Conservation (phyloP, 2,797 vertebrate genomes). For the Sebastes alutus region DNA sequence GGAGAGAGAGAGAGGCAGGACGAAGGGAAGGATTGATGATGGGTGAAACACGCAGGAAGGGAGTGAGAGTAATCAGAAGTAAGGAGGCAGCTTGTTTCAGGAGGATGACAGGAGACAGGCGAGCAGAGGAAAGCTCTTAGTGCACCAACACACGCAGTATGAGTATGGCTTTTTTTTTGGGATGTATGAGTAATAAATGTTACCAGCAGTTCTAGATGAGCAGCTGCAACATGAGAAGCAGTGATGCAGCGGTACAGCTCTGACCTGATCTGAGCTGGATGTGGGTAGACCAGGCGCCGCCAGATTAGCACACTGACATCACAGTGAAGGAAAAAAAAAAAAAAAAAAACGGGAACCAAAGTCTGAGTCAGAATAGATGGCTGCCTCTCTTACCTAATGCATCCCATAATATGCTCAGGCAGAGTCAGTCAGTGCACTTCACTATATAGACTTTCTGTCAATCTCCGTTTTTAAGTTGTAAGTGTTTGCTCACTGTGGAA, state of each 20-base stretch:
- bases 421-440: background rate
- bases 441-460: background rate
- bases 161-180: constrained; percentile 29
- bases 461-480: background rate
- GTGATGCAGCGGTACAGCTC: constrained; percentile 56
- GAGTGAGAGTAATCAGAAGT: constrained; percentile 66
- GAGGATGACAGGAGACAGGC: constrained; percentile 58
- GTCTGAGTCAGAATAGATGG: constrained; percentile 48
- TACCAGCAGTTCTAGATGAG: constrained; percentile 61
- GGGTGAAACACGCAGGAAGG: constrained; percentile 55
- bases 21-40: constrained; percentile 54
- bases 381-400: constrained; percentile 23
- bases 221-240: constrained; percentile 69
- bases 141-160: constrained; percentile 50
- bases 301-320: constrained; percentile 61
- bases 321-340: constrained; percentile 15
- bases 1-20: constrained; percentile 38
- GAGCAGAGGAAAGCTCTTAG: constrained; percentile 55
- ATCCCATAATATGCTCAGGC: constrained; percentile 6
- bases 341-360: constrained; percentile 11
- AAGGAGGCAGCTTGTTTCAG: constrained; percentile 60
- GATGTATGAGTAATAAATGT: constrained; percentile 60
- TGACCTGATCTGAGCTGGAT: constrained; percentile 61
- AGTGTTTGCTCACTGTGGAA: background rate
- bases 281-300: constrained; percentile 58